Evolutionary conservation across 2,113 vertebrate species (phyloP), one percentile per base, ranked within the genome.

Genomic region (Neomonachus schauinslandi): DNA sequence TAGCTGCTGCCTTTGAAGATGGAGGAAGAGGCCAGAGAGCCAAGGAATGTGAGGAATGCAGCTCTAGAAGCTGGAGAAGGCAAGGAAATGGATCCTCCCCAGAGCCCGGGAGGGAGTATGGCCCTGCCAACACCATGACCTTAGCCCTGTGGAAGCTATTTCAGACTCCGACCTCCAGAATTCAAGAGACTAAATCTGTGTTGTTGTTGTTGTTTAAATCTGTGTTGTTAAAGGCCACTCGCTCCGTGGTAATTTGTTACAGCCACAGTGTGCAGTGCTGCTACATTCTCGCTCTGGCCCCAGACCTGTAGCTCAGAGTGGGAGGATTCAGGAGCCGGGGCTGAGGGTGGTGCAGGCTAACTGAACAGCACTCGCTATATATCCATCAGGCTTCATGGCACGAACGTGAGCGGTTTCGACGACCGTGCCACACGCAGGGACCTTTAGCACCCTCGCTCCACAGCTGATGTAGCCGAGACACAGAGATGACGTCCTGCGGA

Each of bases 361-460:
- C n/a, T 1, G 3, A 83, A 5, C 12, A 5, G 14, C 0, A 18
- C 65, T n/a, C 15, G 3, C 49, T 13, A 4, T 0, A 4, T 0
- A 2, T 0, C 0, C 1, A 33, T 7, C 51, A 77, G 53, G n/a
- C 55, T 57, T n/a, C n/a, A 42, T 1, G 9, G 5, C 1, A 6
- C 16, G 0, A 3, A 51, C 8, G 1, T 1, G 0, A 18, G 0
- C 22, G 11, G 26, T 21, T 67, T 36, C 16, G 7, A 79, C 39
- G 31, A 19, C 10, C 5, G 28, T 12, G 33, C 31, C 11, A 0
- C 1, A 11, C 5, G 55, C 1, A 26, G 39, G 49, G 9, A 4
- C 39, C 53, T 0, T 4, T 4, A 13, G 16, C 21, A 11, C 19
- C 63, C 28, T 85, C 36, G 13, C 5, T 26, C 74, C 49, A 53